Conservation (phyloP, 30 jellyfish, hydroid and myxozoan species). For the Haliclystus octoradiatus region DNA sequence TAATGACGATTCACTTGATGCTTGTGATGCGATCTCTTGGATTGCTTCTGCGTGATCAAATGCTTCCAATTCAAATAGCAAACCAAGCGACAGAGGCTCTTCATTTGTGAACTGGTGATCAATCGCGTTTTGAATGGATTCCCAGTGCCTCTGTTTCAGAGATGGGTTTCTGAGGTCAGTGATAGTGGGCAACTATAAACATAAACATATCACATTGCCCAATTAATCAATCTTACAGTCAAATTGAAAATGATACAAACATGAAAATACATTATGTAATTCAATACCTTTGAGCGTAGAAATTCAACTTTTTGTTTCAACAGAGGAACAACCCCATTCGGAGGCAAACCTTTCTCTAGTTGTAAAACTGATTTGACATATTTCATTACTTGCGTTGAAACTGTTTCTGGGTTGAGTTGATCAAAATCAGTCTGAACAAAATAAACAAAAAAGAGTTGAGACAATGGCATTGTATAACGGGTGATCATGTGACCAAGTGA, state of each 20-base stretch:
- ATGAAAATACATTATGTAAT: neutral
- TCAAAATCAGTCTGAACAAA: conserved; percentile 54
- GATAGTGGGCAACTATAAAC: conserved; percentile 75
- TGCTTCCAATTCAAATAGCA: conserved; percentile 81
- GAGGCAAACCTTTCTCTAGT: conserved; percentile 95
- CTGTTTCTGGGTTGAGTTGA: conserved; percentile 62
- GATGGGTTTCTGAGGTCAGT: conserved; percentile 88
- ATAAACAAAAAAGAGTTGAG: neutral
- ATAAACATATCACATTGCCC: neutral
- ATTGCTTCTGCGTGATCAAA: conserved; percentile 79
- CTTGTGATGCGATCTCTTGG: conserved; percentile 92
- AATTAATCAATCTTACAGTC: too few species aligned
- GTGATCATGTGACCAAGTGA: neutral
- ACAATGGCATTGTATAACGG: neutral
- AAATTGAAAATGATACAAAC: too few species aligned
- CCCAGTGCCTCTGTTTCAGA: conserved; percentile 97
- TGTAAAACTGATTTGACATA: conserved; percentile 80
- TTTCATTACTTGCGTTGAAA: conserved; percentile 75
- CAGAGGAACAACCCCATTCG: conserved; percentile 94
- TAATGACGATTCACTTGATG: conserved; percentile 95
- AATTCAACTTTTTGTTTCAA: conserved; percentile 85
- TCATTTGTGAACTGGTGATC: conserved; percentile 57
- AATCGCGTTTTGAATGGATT: conserved; percentile 62
- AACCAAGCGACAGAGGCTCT: conserved; percentile 65
- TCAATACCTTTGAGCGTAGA: conserved; percentile 81